These are phyloP conservation scores for Synanthedon myopaeformis DNA, from an alignment of 2,888 invertebrate species.

Conservation along the genomic window DNA sequence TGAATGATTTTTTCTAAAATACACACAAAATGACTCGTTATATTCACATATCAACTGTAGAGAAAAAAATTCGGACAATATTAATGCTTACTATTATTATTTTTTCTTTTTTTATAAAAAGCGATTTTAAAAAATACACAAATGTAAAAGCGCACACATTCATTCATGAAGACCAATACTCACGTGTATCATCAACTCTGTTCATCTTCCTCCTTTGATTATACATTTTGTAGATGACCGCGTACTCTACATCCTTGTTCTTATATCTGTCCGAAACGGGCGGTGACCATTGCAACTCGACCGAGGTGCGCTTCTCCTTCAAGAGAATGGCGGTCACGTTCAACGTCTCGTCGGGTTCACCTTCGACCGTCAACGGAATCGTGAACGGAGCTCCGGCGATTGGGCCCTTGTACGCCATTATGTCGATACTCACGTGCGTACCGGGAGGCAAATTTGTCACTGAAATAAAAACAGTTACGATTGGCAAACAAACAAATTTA, in stretches of 20 bases:
- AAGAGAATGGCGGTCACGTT: conserved; percentile 59
- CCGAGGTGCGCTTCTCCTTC: conserved; percentile 70
- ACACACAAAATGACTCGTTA: no score
- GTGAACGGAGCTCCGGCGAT: conserved; percentile 66
- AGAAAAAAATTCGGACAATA: no score
- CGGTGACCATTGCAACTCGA: conserved; percentile 75
- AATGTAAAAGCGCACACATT: no score
- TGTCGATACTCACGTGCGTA: conserved; percentile 62
- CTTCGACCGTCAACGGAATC: conserved; percentile 56
- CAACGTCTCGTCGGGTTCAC: conserved; percentile 60
- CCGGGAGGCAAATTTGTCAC: conserved; percentile 70
- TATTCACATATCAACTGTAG: no score
- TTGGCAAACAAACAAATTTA: no score
- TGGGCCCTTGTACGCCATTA: conserved; percentile 72
- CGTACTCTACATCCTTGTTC: conserved; percentile 66
- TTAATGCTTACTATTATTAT: no score
- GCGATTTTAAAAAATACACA: no score
- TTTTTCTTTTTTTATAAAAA: no score
- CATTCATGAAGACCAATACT: no score
- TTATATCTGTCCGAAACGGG: conserved; percentile 68
- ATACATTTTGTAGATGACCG: conserved; percentile 75
- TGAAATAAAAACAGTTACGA: conserved; percentile 18
- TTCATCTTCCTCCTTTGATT: conserved; percentile 13
- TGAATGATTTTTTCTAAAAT: no score
- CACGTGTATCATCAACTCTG: no score